A percentile compares a stretch with the other conserved stretches of the same genome.
phyloP scores from a whole-genome alignment of 1,140 invertebrate species.

The Nomia melanderi region DNA sequence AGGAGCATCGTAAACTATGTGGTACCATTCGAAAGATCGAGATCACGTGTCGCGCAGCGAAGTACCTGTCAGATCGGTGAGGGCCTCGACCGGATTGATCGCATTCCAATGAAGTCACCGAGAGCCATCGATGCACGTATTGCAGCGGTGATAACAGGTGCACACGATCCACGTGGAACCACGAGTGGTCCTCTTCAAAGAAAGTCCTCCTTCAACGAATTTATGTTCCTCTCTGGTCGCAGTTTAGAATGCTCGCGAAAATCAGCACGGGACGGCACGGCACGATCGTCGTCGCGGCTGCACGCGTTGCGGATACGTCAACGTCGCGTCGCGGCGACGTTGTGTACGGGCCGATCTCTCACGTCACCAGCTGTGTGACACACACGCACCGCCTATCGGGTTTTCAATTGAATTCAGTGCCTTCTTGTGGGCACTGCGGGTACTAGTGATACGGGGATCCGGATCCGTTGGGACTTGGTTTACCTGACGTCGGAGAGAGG shows the following conservation, averaged over 20 bases:
- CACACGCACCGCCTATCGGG: slow-evolving; percentile 14
- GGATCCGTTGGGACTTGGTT: slow-evolving; percentile 20
- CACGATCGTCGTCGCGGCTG: neutral
- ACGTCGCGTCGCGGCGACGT: slow-evolving; percentile 41
- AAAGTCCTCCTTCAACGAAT: too few relatives aligned
- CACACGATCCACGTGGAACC: slow-evolving; percentile 28
- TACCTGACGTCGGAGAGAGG: neutral
- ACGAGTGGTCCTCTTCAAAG: too few relatives aligned
- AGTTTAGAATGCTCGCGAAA: neutral
- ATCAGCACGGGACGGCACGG: neutral
- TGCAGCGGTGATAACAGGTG: slow-evolving; percentile 38
- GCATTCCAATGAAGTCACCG: slow-evolving; percentile 45
- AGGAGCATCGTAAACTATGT: neutral
- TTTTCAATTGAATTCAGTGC: slow-evolving; percentile 23
- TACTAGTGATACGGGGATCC: slow-evolving; percentile 24
- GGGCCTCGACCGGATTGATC: slow-evolving; percentile 35
- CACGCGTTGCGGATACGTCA: slow-evolving; percentile 23
- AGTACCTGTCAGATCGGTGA: slow-evolving; percentile 61
- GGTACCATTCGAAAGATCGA: neutral
- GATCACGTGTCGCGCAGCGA: slow-evolving; percentile 40
- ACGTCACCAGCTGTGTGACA: slow-evolving; percentile 41
- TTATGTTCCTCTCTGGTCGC: too few relatives aligned
- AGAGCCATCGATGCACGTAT: slow-evolving; percentile 44
- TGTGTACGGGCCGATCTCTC: slow-evolving; percentile 24
- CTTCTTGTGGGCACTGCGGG: slow-evolving; percentile 7